Evolutionary conservation across 2,888 invertebrate species (phyloP), one percentile per base, ranked within the genome.

Genomic region (Maniola hyperantus): DNA sequence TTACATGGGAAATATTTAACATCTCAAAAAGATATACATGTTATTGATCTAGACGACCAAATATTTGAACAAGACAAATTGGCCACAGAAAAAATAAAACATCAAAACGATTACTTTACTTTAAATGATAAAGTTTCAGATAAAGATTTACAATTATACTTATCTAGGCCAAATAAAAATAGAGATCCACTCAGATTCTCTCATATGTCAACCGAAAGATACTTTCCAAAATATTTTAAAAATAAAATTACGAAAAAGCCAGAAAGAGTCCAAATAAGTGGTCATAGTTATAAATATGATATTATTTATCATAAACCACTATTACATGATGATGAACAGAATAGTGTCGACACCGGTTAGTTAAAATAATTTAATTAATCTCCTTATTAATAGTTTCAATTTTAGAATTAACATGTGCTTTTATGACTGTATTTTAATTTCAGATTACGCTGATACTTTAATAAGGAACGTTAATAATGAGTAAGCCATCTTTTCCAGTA

Each of bases 201-300:
- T 39, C 70, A 68, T 53, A 58, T 71, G 39, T n/a, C 55, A 33
- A 36, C 33, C 18, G 15, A 33, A 20, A 20, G 20, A 55, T 55
- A 55, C 10, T n/a, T 42, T 36, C 26, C 34, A 59, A 33, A 58
- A 59, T 44, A 46, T 20, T 39, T 36, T 1, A 65, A 44, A 18
- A 18, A 20, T n/a, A 36, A 51, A 18, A 65, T 15, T 46, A 8
- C 33, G 10, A 58, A 10, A 26, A 54, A 57, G 57, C 72, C 74
- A 4, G 70, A 72, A 55, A 71, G 64, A 59, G 33, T 73, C 11
- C 70, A 72, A 51, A 64, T 75, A 36, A 65, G 71, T 53, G 73
- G 67, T n/a, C 73, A 74, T 46, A 72, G 71, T 53, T 71, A 67
- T 34, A 74, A 72, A 65, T 76, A 73, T 39, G 73, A 76, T 57